Evolutionary conservation across 2,888 invertebrate genomes (phyloP).

Genomic region (Tetragnatha montana): DNA sequence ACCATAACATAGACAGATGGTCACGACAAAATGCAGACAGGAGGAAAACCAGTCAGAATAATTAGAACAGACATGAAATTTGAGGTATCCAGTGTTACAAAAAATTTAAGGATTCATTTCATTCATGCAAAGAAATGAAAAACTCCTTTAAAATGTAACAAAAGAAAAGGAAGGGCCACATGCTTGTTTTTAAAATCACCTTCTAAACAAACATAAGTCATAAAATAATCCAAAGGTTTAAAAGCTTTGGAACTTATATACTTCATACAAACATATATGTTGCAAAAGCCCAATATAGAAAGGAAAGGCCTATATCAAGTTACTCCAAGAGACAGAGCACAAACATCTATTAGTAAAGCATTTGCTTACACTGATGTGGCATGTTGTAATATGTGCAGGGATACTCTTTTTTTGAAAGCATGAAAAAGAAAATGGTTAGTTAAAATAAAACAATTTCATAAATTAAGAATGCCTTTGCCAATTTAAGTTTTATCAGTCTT

Average conservation of each 20-base stretch:
- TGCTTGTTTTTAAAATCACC: not conserved
- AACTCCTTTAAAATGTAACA: not conserved
- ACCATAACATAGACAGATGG: too few species aligned
- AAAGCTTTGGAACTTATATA: not conserved
- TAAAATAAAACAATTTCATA: not conserved
- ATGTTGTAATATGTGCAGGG: conserved; percentile 10
- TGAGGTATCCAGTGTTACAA: not conserved
- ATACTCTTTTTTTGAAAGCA: conserved; percentile 38
- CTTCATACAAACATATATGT: not conserved
- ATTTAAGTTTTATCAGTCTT: not conserved
- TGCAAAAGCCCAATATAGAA: not conserved
- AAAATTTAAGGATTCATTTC: not conserved
- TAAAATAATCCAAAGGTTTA: not conserved
- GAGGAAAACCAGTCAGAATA: not conserved
- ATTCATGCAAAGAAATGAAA: not conserved
- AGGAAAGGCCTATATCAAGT: not conserved
- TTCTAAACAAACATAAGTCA: not conserved
- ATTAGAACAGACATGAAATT: not conserved
- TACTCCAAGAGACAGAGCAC: not conserved
- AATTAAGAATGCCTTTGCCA: not conserved
- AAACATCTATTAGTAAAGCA: conserved; percentile 13
- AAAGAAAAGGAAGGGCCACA: not conserved
- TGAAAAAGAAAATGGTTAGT: conserved; percentile 38
- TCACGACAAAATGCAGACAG: not conserved
- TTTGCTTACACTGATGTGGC: conserved; percentile 9